Conservation (phyloP, 1,140 invertebrate species). For the Pogonognathellus flavescens region DNA sequence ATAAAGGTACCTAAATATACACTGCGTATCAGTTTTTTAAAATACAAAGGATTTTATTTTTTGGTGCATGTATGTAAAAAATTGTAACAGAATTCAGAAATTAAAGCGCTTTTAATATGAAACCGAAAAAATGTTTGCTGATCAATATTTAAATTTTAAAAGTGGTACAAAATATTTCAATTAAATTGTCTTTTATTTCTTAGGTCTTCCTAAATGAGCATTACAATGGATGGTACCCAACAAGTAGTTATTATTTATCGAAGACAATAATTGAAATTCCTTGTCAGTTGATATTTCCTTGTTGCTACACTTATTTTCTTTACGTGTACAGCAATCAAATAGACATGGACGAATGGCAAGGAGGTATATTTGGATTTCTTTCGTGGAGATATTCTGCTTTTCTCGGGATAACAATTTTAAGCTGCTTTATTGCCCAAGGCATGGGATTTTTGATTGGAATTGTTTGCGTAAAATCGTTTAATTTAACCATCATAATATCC, state of each 20-base stretch:
- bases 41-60: too few species aligned
- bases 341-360: slow-evolving; percentile 39
- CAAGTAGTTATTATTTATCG: slow-evolving; percentile 47
- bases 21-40: too few species aligned
- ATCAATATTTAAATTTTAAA: not conserved
- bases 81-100: too few species aligned
- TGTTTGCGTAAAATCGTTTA: slow-evolving; percentile 50
- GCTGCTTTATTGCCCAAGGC: slow-evolving; percentile 56
- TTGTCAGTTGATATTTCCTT: slow-evolving; percentile 36
- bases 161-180: not conserved
- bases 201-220: slow-evolving; percentile 57
- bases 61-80: too few species aligned
- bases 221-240: slow-evolving; percentile 56
- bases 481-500: slow-evolving; percentile 48
- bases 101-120: too few species aligned
- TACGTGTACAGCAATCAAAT: slow-evolving; percentile 55
- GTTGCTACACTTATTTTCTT: slow-evolving; percentile 38
- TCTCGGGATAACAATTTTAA: not conserved
- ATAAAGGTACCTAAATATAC: too few species aligned
- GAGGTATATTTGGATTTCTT: slow-evolving; percentile 26
- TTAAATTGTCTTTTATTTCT: not conserved
- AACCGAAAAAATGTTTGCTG: not conserved
- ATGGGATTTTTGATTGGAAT: slow-evolving; percentile 56
- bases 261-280: slow-evolving; percentile 56
- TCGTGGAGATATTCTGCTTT: slow-evolving; percentile 45